These are phyloP conservation scores for Acestrorhynchus altus DNA, from an alignment of 2,797 vertebrate genomes.

Conservation along the genomic window DNA sequence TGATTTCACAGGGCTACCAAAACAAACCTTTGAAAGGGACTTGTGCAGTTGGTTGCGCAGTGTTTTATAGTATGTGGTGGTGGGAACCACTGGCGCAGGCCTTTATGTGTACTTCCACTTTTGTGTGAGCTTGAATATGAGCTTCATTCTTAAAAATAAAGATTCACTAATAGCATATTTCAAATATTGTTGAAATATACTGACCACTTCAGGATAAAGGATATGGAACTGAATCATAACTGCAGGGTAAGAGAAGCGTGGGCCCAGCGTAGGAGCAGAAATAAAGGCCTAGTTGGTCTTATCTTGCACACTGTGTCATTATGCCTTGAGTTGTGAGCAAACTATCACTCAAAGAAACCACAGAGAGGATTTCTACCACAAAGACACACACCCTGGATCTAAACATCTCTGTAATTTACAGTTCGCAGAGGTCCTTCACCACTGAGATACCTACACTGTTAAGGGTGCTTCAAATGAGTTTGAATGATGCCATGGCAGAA, in stretches of 20 bases:
- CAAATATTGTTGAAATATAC: too few species aligned
- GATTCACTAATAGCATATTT: too few species aligned
- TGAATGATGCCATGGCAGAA: too few species aligned
- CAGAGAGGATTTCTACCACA: not conserved
- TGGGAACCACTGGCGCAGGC: not conserved
- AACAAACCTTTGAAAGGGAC: conserved; percentile 15
- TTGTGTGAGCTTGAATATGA: not conserved
- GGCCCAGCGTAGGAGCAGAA: not conserved
- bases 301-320: conserved; percentile 10
- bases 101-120: not conserved
- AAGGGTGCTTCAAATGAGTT: too few species aligned
- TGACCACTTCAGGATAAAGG: too few species aligned
- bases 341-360: not conserved
- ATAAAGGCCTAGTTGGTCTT: not conserved
- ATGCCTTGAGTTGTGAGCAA: conserved; percentile 20
- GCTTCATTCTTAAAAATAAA: too few species aligned
- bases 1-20: conserved; percentile 34
- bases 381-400: not conserved
- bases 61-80: not conserved
- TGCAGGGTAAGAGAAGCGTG: not conserved
- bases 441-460: too few species aligned
- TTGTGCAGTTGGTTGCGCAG: not conserved
- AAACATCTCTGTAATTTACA: not conserved
- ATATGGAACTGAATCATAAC: conserved; percentile 53
- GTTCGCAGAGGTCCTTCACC: not conserved